phyloP scores from a whole-genome alignment of 2,888 invertebrate species.

The Nasonovia ribisnigri region DNA sequence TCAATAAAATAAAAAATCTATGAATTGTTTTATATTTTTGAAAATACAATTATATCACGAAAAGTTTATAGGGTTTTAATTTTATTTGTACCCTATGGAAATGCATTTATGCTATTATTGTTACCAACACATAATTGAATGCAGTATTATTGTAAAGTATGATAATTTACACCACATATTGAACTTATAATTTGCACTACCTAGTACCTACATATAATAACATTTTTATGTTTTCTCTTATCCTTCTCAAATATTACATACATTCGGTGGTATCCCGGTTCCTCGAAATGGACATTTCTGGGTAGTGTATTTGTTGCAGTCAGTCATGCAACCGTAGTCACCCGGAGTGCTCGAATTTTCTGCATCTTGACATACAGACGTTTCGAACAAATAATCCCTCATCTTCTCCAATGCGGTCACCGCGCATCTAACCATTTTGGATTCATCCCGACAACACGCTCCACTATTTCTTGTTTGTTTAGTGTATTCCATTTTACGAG shows the following conservation, averaged over 20 bases:
- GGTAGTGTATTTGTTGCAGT: not conserved
- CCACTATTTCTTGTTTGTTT: not conserved
- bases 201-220: too few relatives aligned
- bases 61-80: not conserved
- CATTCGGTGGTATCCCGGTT: not conserved
- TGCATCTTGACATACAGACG: not conserved
- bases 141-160: not conserved
- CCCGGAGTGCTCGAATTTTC: not conserved
- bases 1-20: not conserved
- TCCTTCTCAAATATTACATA: not conserved
- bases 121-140: not conserved
- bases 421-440: not conserved
- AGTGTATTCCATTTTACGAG: not conserved
- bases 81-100: not conserved
- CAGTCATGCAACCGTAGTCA: not conserved
- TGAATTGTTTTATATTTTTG: not conserved
- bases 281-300: conserved; percentile 25
- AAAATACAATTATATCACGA: not conserved
- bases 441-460: not conserved
- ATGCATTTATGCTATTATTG: not conserved
- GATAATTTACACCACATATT: not conserved
- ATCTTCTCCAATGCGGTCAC: conserved; percentile 23
- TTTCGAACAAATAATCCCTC: conserved; percentile 10
- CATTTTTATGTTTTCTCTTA: not conserved
- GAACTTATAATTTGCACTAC: not conserved